These are phyloP conservation scores for Psophia crepitans DNA, from an alignment of 2,113 vertebrate genomes.

Conservation along the genomic window DNA sequence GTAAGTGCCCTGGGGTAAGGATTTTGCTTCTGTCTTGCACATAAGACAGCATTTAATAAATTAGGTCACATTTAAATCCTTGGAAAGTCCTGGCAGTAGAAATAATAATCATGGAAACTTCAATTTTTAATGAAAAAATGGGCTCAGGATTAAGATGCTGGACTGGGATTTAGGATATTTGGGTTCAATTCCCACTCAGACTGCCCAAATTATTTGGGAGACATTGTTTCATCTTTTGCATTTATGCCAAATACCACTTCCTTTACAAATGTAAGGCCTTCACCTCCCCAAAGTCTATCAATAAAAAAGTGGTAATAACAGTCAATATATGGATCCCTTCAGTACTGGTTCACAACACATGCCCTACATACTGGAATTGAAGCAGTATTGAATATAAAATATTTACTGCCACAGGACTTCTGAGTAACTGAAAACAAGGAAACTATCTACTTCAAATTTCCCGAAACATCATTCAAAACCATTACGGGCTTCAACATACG, in stretches of 20 bases:
- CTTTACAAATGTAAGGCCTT: background rate
- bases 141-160: background rate
- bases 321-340: background rate
- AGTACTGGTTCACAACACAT: background rate
- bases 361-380: background rate
- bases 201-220: background rate
- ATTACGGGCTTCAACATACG: background rate
- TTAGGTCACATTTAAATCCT: constrained; percentile 12
- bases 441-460: background rate
- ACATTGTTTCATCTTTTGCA: background rate
- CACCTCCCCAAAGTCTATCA: background rate
- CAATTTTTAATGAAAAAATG: background rate
- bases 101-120: background rate
- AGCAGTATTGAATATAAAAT: background rate
- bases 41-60: constrained; percentile 27
- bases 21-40: constrained; percentile 28
- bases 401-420: background rate
- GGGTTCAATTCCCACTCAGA: background rate
- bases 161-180: background rate
- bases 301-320: background rate
- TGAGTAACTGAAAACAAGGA: background rate
- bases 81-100: background rate
- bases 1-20: background rate
- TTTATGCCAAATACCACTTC: background rate
- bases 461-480: background rate